Base-by-base conservation (phyloP, 2,888 invertebrate species). In the Smittia sp. region DNA sequence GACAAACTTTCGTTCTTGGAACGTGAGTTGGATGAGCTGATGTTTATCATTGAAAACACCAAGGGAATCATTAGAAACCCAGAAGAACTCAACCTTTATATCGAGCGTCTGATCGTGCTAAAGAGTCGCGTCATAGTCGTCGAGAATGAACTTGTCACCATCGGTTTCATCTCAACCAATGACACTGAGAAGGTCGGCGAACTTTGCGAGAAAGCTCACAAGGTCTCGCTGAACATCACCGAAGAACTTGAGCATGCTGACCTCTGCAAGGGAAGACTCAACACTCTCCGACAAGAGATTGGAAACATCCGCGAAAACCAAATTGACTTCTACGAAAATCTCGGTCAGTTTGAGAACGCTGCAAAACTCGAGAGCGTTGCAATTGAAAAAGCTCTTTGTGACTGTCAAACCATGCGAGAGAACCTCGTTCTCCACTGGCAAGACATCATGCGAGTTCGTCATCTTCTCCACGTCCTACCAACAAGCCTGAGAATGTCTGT, bases 61-160 rank as follows among this genome's bases (percentile, higher is more conserved):
- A 89, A 90, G 79, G 91, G 92, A 1, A 89, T 92, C 0, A 89
- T 94, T 62, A 92, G 91, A 79, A 92, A 88, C 72, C 92, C 92
- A 78, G 93, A 94, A 77, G 93, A 94, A 78, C 83, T 94, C 0
- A 89, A 89, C 77, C 83, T 93, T 4, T 93, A 93, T 78, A 89
- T 93, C 7, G 92, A 94, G 80, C 85, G 92, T 69, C 83, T 93
- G 7, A 92, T 93, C 82, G 90, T 93, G 0, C 85, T 92, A 81
- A 88, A 87, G 41, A 86, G 87, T 1, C 86, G 92, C 13, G 87
- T 92, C n/a, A 89, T 89, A 74, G 86, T 89, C 67, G 92, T 93
- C 76, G 90, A 92, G 78, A 91, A 92, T 78, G 92, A 93, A 79
- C 83, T 93, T 22, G 90, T 92, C 0, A 86, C 90, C 74, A 81